These are phyloP conservation scores for Clarias gariepinus DNA, from an alignment of 2,113 vertebrate species.

Conservation along the genomic window DNA sequence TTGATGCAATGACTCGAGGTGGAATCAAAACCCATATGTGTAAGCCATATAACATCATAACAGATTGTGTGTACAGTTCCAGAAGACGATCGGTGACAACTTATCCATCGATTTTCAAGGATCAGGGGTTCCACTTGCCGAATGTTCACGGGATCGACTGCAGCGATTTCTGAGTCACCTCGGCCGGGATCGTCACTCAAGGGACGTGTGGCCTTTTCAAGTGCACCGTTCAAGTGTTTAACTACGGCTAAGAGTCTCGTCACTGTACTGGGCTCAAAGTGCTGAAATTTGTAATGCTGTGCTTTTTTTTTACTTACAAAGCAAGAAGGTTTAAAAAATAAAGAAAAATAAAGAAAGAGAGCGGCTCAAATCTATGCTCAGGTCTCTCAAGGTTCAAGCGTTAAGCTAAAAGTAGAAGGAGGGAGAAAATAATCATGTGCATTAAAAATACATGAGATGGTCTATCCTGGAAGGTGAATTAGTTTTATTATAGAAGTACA, in stretches of 20 bases:
- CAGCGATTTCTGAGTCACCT: too few relatives aligned
- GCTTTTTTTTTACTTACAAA: neutral
- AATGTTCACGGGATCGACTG: too few relatives aligned
- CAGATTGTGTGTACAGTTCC: too few relatives aligned
- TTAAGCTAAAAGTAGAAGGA: neutral
- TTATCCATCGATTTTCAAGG: too few relatives aligned
- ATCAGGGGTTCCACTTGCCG: too few relatives aligned
- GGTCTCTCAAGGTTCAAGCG: neutral
- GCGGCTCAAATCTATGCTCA: neutral
- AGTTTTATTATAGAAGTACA: neutral
- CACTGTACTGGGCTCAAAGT: too few relatives aligned
- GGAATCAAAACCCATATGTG: neutral
- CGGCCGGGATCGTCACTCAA: too few relatives aligned
- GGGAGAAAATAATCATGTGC: neutral
- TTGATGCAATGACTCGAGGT: neutral
- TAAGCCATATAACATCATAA: too few relatives aligned
- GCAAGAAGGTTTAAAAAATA: neutral
- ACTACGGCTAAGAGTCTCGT: too few relatives aligned
- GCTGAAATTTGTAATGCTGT: neutral
- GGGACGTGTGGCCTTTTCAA: too few relatives aligned
- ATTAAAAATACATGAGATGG: neutral
- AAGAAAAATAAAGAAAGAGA: neutral
- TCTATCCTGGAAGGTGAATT: neutral
- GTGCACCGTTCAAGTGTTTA: too few relatives aligned
- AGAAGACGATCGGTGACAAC: too few relatives aligned